phyloP scores from a whole-genome alignment of 1,140 invertebrate genomes.

The Drosophila virilis region DNA sequence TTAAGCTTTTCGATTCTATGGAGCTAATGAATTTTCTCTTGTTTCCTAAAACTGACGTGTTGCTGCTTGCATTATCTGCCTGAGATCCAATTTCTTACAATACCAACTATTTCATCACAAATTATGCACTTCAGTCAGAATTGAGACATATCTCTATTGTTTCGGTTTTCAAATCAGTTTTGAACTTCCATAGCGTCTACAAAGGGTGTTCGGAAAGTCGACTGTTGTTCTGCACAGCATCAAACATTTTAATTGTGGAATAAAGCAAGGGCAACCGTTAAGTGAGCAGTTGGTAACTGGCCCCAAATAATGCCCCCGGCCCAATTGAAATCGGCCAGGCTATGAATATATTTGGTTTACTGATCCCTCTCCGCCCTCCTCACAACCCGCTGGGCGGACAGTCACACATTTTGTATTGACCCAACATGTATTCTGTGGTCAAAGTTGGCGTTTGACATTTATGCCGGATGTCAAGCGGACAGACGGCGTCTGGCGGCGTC shows the following conservation, averaged over 20 bases:
- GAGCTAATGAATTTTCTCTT: too few species aligned
- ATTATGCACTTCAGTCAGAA: too few species aligned
- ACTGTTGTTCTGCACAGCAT: not conserved
- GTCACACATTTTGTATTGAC: constrained; percentile 57
- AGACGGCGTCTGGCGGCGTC: constrained; percentile 25
- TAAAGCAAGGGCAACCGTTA: constrained; percentile 35
- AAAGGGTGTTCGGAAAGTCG: not conserved
- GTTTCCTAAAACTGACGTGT: too few species aligned
- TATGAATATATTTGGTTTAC: constrained; percentile 72
- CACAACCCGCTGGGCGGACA: constrained; percentile 2
- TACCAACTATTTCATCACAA: too few species aligned
- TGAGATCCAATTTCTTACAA: too few species aligned
- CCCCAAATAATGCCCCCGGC: constrained; percentile 3
- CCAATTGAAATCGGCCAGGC: constrained; percentile 53
- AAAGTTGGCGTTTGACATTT: constrained; percentile 81
- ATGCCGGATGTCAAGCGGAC: constrained; percentile 75
- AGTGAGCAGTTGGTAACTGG: constrained; percentile 40
- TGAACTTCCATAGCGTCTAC: too few species aligned
- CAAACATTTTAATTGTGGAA: constrained; percentile 37
- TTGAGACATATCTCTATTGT: too few species aligned
- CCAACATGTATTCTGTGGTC: constrained; percentile 73
- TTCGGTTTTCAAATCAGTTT: too few species aligned
- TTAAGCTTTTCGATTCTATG: too few species aligned
- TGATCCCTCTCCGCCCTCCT: constrained; percentile 6
- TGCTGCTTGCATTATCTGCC: too few species aligned